phyloP scores from a whole-genome alignment of 2,888 invertebrate genomes.

The Diplazon laetatorius region DNA sequence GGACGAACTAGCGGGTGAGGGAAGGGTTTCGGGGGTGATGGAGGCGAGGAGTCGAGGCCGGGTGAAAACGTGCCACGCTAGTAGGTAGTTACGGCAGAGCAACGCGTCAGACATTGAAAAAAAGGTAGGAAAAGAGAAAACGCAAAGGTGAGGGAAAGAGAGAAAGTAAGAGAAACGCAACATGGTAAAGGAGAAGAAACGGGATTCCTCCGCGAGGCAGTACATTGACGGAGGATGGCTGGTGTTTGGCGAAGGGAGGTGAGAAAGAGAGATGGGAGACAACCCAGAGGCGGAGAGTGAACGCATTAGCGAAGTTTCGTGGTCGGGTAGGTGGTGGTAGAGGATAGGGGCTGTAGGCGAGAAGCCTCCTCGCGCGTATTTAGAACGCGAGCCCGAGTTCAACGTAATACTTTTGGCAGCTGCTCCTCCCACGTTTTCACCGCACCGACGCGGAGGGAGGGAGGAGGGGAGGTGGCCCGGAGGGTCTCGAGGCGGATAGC shows the following conservation, averaged over 20 bases:
- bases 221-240: constrained; percentile 20
- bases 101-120: constrained; percentile 59
- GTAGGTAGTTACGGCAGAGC: constrained; percentile 54
- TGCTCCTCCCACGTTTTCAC: constrained; percentile 66
- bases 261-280: constrained; percentile 6
- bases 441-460: constrained; percentile 20
- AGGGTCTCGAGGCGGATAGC: constrained; percentile 17
- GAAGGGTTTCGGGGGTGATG: too few species aligned
- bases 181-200: constrained; percentile 14
- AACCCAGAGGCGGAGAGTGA: constrained; percentile 36
- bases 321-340: too few species aligned
- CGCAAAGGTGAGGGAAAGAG: constrained; percentile 1
- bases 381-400: constrained; percentile 66
- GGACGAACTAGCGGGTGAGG: constrained; percentile 33
- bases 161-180: neutral
- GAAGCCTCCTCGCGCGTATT: constrained; percentile 51
- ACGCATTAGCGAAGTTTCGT: constrained; percentile 62
- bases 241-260: constrained; percentile 1
- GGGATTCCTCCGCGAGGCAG: constrained; percentile 3
- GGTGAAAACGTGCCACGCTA: constrained; percentile 35
- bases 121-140: neutral
- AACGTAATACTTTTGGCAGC: constrained; percentile 77
- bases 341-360: too few species aligned
- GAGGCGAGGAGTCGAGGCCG: too few species aligned
- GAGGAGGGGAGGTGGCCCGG: constrained; percentile 34